phyloP scores from a whole-genome alignment of 2,888 invertebrate genomes.

The Lasiommata megera region DNA sequence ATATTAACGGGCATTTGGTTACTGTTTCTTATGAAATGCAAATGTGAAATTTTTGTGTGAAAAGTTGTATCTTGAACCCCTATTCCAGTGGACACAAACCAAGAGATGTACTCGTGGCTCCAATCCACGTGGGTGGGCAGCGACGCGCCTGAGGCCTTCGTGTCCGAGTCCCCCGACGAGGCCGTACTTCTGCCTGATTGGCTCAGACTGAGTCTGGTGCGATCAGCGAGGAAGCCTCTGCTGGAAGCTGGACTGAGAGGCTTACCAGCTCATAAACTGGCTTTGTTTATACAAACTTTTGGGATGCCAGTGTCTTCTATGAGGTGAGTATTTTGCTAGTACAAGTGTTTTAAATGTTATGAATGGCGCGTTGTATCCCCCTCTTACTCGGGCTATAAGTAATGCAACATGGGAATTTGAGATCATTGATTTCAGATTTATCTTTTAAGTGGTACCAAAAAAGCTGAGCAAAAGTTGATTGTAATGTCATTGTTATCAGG shows the following conservation, averaged over 20 bases:
- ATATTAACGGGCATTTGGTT: no score
- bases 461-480: no score
- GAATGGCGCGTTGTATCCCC: no score
- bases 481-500: no score
- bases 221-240: constrained; percentile 89
- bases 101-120: constrained; percentile 85
- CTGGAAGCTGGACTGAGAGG: constrained; percentile 93
- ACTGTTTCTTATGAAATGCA: no score
- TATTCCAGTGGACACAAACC: constrained; percentile 64
- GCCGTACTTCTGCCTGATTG: constrained; percentile 94
- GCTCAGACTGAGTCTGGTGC: constrained; percentile 94
- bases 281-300: constrained; percentile 97
- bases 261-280: constrained; percentile 92
- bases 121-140: constrained; percentile 83
- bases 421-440: no score
- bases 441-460: no score
- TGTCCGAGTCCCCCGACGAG: constrained; percentile 81
- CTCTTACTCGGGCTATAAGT: no score
- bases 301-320: constrained; percentile 95
- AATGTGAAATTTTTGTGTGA: no score
- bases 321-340: constrained; percentile 72
- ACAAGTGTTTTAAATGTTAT: no score
- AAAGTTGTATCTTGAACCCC: not conserved
- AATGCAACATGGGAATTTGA: no score
- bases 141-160: constrained; percentile 81